Evolutionary conservation across 2,888 invertebrate genomes (phyloP).

Genomic region (Tethea ocularis): DNA sequence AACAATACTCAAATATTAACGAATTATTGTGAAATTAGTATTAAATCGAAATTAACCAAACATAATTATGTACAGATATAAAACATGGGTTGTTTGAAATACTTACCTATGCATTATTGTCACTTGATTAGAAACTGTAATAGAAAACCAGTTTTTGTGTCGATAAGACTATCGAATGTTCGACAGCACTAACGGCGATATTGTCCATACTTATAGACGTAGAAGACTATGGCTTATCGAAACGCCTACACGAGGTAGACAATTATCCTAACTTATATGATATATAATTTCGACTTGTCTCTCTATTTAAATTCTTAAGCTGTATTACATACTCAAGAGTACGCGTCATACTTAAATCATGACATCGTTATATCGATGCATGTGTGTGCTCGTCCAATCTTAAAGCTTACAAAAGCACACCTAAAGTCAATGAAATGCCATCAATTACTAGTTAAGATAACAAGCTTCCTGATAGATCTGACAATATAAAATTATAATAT

Average conservation of each 20-base stretch:
- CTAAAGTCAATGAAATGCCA: constrained; percentile 66
- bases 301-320: constrained; percentile 23
- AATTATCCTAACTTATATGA: constrained; percentile 16
- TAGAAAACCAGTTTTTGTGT: background rate
- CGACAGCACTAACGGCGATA: background rate
- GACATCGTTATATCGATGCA: constrained; percentile 5
- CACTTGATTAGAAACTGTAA: background rate
- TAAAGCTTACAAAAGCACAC: constrained; percentile 38
- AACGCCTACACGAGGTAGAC: constrained; percentile 23
- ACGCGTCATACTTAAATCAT: constrained; percentile 4
- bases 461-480: constrained; percentile 83
- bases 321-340: background rate
- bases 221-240: constrained; percentile 28
- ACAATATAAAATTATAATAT: constrained; percentile 72
- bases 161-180: no score
- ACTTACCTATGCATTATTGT: background rate
- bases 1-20: background rate
- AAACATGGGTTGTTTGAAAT: constrained; percentile 6
- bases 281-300: constrained; percentile 38
- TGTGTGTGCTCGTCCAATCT: constrained; percentile 21
- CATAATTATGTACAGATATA: background rate
- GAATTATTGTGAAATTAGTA: constrained; percentile 4
- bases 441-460: constrained; percentile 78
- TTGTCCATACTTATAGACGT: constrained; percentile 7
- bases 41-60: background rate